A percentile compares a stretch with the other conserved stretches of the same genome.
Evolutionary conservation across 2,797 vertebrate species (phyloP).

Genomic region (Gymnopithys bicolor): DNA sequence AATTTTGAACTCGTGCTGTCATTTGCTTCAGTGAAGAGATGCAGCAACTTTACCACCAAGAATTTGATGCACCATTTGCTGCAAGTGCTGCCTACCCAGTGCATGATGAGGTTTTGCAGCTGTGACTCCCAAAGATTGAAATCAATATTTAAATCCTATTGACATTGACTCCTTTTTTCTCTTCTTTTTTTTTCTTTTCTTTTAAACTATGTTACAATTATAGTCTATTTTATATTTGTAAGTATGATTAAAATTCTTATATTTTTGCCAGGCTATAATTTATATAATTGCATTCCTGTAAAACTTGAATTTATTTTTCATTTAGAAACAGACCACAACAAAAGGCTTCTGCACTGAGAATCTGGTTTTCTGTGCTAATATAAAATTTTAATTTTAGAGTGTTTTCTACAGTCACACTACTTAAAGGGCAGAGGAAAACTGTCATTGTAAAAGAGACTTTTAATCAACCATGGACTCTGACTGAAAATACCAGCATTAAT

Average conservation of each 20-base stretch:
- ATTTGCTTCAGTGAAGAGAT: neutral
- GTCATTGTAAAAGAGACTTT: slow-evolving; percentile 14
- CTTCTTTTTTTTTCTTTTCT: no score
- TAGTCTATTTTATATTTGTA: neutral
- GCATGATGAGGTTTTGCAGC: neutral
- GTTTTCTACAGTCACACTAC: neutral
- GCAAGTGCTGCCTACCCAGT: neutral
- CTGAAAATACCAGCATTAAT: slow-evolving; percentile 36
- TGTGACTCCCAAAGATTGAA: neutral
- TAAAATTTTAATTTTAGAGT: slow-evolving; percentile 13
- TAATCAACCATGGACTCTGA: slow-evolving; percentile 23
- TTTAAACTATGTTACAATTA: neutral
- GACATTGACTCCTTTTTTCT: neutral
- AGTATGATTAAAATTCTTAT: neutral
- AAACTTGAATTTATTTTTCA: slow-evolving; percentile 49
- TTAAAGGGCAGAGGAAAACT: slow-evolving; percentile 19
- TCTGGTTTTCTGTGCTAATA: neutral
- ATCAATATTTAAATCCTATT: slow-evolving; percentile 1
- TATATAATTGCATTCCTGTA: slow-evolving; percentile 38
- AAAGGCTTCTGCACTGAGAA: neutral
- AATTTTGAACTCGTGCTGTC: neutral
- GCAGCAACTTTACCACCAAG: neutral
- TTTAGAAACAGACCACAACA: slow-evolving; percentile 23
- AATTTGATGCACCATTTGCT: neutral
- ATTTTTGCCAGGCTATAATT: slow-evolving; percentile 36